Percentiles rank a stretch among this genome's conserved stretches.
phyloP scores from a whole-genome alignment of 2,888 invertebrate genomes.

The Epirrita christyi region DNA sequence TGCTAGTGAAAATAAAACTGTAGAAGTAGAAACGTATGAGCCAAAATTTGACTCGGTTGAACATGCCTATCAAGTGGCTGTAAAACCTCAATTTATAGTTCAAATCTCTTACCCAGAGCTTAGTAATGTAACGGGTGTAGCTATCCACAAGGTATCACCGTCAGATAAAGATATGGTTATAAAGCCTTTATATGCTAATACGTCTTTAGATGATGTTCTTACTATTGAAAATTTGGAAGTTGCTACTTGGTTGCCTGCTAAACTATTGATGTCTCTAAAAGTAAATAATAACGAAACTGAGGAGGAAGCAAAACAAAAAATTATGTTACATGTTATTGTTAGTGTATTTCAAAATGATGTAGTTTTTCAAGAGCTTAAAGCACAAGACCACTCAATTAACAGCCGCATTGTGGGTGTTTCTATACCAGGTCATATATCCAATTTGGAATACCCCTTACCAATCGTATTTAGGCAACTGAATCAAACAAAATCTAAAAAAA shows the following conservation, averaged over 20 bases:
- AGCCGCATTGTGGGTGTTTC: slow-evolving; percentile 85
- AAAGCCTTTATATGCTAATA: slow-evolving; percentile 69
- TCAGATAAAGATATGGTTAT: slow-evolving; percentile 65
- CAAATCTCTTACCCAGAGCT: slow-evolving; percentile 79
- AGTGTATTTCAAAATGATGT: slow-evolving; percentile 82
- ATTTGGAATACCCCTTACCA: slow-evolving; percentile 82
- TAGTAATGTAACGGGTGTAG: slow-evolving; percentile 81
- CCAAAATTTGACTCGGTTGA: slow-evolving; percentile 16
- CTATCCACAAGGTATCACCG: slow-evolving; percentile 55
- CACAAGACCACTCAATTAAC: slow-evolving; percentile 54
- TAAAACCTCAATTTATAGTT: slow-evolving; percentile 74
- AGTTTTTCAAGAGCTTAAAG: slow-evolving; percentile 78
- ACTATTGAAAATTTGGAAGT: slow-evolving; percentile 77
- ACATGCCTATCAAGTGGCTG: slow-evolving; percentile 58
- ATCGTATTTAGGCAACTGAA: slow-evolving; percentile 72
- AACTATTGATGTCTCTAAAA: slow-evolving; percentile 65
- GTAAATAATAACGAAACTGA: slow-evolving; percentile 47
- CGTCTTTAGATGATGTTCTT: slow-evolving; percentile 74
- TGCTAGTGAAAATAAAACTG: slow-evolving; percentile 44
- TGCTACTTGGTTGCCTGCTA: slow-evolving; percentile 80
- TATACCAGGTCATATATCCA: slow-evolving; percentile 83
- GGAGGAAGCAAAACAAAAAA: slow-evolving; percentile 24
- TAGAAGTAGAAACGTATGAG: slow-evolving; percentile 2
- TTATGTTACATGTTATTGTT: slow-evolving; percentile 72
- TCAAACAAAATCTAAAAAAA: slow-evolving; percentile 43